These are phyloP conservation scores for Orycteropus afer DNA, from an alignment of 2,113 vertebrate species.

Conservation along the genomic window DNA sequence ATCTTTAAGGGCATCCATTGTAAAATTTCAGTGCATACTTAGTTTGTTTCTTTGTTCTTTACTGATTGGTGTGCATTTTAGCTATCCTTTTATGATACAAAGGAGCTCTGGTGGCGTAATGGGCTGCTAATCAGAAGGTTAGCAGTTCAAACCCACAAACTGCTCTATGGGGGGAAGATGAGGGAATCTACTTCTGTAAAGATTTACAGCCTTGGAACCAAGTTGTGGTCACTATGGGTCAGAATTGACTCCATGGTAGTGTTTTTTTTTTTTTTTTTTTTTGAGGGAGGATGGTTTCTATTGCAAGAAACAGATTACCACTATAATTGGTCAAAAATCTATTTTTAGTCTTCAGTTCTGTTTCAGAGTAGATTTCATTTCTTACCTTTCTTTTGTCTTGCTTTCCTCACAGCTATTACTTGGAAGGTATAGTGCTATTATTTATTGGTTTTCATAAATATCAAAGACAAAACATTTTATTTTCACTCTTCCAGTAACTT, in stretches of 20 bases:
- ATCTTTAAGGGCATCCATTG: background rate
- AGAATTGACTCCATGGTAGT: too few species aligned
- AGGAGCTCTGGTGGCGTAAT: too few species aligned
- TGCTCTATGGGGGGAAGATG: too few species aligned
- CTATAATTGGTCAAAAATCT: background rate
- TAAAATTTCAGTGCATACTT: background rate
- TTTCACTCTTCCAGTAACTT: background rate
- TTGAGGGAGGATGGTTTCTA: too few species aligned
- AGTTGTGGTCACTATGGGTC: too few species aligned
- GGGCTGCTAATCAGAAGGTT: too few species aligned
- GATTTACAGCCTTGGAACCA: too few species aligned
- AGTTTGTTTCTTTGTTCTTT: background rate
- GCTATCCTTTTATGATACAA: background rate
- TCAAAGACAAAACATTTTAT: background rate
- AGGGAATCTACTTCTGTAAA: too few species aligned
- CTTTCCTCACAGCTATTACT: background rate
- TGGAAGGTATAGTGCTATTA: background rate
- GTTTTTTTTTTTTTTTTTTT: too few species aligned
- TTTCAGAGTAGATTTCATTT: background rate
- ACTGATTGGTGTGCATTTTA: background rate
- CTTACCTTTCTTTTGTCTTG: background rate
- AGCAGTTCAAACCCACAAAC: too few species aligned
- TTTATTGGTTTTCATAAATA: background rate
- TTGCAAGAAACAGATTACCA: background rate
- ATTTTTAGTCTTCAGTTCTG: background rate